Conservation (phyloP, 2,888 invertebrate genomes). For the Creontiades dilutus region DNA sequence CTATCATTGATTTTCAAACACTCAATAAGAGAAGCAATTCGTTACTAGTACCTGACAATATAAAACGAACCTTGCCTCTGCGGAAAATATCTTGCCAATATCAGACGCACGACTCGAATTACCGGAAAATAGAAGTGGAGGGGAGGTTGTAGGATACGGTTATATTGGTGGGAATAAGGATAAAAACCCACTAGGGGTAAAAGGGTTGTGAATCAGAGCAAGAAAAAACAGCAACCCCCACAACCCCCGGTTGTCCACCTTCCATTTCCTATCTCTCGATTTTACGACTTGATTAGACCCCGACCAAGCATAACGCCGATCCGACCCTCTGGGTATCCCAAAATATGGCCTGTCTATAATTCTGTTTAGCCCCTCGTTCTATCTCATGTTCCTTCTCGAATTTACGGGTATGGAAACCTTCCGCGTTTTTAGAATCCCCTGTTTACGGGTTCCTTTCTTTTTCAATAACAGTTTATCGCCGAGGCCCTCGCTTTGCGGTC, state of each 20-base stretch:
- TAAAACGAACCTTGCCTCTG: neutral
- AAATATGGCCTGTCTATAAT: conserved; percentile 36
- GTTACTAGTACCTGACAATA: too few relatives aligned
- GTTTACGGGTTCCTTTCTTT: neutral
- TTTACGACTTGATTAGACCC: conserved; percentile 40
- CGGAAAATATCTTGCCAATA: neutral
- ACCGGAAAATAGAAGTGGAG: neutral
- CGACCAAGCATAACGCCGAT: conserved; percentile 32
- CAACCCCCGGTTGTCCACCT: conserved; percentile 6
- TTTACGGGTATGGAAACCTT: conserved; percentile 15
- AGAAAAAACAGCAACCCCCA: neutral
- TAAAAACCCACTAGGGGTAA: neutral
- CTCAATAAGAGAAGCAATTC: too few relatives aligned
- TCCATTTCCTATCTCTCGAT: conserved; percentile 27
- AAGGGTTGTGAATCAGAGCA: conserved; percentile 32
- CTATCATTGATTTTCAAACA: too few relatives aligned
- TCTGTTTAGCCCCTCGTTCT: conserved; percentile 25
- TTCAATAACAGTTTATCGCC: conserved; percentile 7
- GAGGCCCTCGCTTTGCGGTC: neutral
- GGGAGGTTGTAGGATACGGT: neutral
- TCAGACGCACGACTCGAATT: neutral
- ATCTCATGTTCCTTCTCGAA: neutral
- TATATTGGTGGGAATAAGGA: neutral
- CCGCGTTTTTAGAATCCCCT: neutral
- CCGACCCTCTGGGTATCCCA: conserved; percentile 20